phyloP scores from a whole-genome alignment of 2,888 invertebrate species.

The Deilephila porcellus region DNA sequence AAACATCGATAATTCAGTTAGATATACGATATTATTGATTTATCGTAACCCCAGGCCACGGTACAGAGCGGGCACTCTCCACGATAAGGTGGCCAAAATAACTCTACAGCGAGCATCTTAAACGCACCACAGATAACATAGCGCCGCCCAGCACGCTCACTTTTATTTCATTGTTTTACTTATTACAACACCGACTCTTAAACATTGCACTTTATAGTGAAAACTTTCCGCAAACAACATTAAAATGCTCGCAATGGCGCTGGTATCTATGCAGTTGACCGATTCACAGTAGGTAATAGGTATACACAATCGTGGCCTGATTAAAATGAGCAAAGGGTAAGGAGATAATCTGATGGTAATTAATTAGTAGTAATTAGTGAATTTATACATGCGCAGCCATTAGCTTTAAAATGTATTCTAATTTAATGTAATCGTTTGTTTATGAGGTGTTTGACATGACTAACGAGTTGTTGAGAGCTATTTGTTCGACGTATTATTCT shows the following conservation, averaged over 20 bases:
- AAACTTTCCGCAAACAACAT: background rate
- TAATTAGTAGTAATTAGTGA: slow-evolving; percentile 43
- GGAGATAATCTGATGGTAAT: slow-evolving; percentile 46
- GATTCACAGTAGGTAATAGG: slow-evolving; percentile 36
- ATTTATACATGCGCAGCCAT: slow-evolving; percentile 50
- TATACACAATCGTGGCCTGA: slow-evolving; percentile 49
- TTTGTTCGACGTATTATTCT: slow-evolving; percentile 22
- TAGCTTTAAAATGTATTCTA: slow-evolving; percentile 60
- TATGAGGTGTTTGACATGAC: slow-evolving; percentile 56
- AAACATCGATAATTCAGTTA: slow-evolving; percentile 69
- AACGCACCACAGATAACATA: slow-evolving; percentile 67
- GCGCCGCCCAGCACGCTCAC: slow-evolving; percentile 53
- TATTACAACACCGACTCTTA: slow-evolving; percentile 37
- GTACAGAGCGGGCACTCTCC: slow-evolving; percentile 61
- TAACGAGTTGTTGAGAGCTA: slow-evolving; percentile 19
- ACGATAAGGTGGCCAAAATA: slow-evolving; percentile 82
- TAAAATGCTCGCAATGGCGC: background rate
- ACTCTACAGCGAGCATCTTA: slow-evolving; percentile 67
- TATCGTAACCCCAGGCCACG: slow-evolving; percentile 69
- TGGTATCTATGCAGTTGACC: slow-evolving; percentile 32
- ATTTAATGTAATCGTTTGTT: slow-evolving; percentile 59
- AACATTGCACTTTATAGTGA: background rate
- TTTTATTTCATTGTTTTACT: slow-evolving; percentile 62
- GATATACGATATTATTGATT: slow-evolving; percentile 72
- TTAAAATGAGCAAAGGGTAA: slow-evolving; percentile 48